Evolutionary conservation across 2,888 invertebrate genomes (phyloP).

Genomic region (Orthonevra nobilis): DNA sequence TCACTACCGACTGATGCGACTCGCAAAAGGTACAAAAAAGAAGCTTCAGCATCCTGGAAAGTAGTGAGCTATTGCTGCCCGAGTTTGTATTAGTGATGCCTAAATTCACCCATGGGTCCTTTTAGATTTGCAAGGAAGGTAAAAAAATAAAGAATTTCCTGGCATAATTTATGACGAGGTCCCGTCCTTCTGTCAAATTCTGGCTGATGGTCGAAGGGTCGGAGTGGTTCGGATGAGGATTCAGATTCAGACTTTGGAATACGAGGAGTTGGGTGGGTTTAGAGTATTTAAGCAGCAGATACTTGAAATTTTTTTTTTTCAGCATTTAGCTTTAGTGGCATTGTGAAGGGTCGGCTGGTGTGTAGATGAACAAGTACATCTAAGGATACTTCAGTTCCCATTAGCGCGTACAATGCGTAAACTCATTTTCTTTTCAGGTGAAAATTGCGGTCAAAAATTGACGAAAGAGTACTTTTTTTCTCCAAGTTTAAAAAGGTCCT

Average conservation of each 20-base stretch:
- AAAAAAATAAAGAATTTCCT: slow-evolving; percentile 59
- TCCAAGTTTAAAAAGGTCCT: slow-evolving; percentile 25
- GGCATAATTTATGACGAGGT: slow-evolving; percentile 58
- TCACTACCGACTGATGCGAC: slow-evolving; percentile 50
- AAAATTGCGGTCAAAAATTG: slow-evolving; percentile 51
- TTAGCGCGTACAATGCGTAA: slow-evolving; percentile 59
- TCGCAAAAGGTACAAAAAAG: slow-evolving; percentile 28
- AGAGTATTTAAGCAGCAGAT: slow-evolving; percentile 48
- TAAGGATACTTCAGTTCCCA: slow-evolving; percentile 58
- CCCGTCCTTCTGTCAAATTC: slow-evolving; percentile 25
- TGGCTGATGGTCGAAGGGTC: slow-evolving; percentile 33
- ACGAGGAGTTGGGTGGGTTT: slow-evolving; percentile 30
- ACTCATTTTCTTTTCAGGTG: slow-evolving; percentile 56
- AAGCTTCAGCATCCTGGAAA: background rate
- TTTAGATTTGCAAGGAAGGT: slow-evolving; percentile 34
- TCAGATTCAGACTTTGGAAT: too few relatives aligned
- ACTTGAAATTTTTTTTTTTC: slow-evolving; percentile 4
- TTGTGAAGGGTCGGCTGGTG: slow-evolving; percentile 12
- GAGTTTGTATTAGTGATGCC: slow-evolving; percentile 36
- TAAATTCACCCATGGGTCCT: slow-evolving; percentile 62
- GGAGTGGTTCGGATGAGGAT: slow-evolving; percentile 24
- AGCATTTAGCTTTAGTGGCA: slow-evolving; percentile 3
- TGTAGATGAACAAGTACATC: slow-evolving; percentile 14
- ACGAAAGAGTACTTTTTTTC: slow-evolving; percentile 11
- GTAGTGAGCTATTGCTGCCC: background rate